Percentiles rank a stretch among this genome's conserved stretches.
Conservation (phyloP, 2,797 vertebrate species). For the Neosalanx taihuensis region DNA sequence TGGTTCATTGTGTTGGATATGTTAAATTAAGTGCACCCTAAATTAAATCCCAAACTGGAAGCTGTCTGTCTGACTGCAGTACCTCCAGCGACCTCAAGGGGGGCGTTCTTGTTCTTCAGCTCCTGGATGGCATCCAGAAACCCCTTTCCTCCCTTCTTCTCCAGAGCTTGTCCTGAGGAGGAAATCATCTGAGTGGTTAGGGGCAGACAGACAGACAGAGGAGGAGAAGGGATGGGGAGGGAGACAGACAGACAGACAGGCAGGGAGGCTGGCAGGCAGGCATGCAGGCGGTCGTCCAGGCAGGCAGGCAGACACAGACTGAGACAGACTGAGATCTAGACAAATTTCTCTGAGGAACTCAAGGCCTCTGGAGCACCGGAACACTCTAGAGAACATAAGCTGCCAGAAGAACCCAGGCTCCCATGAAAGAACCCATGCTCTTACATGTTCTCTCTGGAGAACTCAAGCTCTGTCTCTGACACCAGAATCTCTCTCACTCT, state of each 20-base stretch:
- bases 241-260: conserved; percentile 21
- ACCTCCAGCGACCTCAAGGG: conserved; percentile 95
- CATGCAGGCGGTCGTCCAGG: not conserved
- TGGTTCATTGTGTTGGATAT: not conserved
- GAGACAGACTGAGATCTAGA: too few species aligned
- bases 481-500: too few species aligned
- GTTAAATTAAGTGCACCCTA: too few species aligned
- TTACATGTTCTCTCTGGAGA: too few species aligned
- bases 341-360: too few species aligned
- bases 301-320: not conserved
- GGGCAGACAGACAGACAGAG: conserved; percentile 5
- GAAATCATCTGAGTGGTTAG: conserved; percentile 22
- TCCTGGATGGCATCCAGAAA: conserved; percentile 88
- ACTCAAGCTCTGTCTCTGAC: too few species aligned
- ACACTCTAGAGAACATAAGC: too few species aligned
- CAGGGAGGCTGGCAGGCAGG: not conserved
- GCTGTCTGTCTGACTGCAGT: conserved; percentile 8
- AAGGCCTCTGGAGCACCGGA: too few species aligned
- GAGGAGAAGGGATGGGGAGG: conserved; percentile 21
- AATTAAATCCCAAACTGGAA: too few species aligned
- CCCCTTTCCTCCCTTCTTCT: conserved; percentile 96
- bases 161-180: conserved; percentile 85
- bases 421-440: too few species aligned
- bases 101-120: conserved; percentile 93
- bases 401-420: too few species aligned